Evolutionary conservation across 35 echinoderm and acorn worm genomes (phyloP).

Genomic region (Diadema setosum): DNA sequence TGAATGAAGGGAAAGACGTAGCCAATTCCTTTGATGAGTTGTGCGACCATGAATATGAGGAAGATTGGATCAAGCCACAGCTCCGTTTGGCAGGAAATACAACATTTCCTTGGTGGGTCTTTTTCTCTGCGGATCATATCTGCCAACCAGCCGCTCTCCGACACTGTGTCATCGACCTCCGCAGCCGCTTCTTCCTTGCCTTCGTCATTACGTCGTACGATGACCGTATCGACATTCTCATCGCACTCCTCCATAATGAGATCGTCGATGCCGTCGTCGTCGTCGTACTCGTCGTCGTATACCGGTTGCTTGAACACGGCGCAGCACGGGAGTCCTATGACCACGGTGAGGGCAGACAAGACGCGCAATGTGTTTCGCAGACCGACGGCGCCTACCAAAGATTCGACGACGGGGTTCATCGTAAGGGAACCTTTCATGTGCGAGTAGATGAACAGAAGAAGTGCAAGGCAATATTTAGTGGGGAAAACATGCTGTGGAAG

Average conservation of each 20-base stretch:
- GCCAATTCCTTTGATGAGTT: constrained; percentile 85
- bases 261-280: constrained; percentile 29
- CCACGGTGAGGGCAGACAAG: constrained; percentile 36
- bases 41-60: constrained; percentile 63
- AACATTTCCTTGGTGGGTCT: neutral
- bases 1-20: constrained; percentile 98
- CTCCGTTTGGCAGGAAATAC: constrained; percentile 3
- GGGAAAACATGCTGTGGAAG: no score
- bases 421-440: constrained; percentile 93
- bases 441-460: constrained; percentile 8
- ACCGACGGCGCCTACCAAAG: constrained; percentile 52
- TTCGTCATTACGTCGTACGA: neutral
- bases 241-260: neutral
- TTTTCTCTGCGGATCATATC: constrained; percentile 76
- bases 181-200: neutral
- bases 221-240: neutral
- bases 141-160: constrained; percentile 58
- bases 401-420: constrained; percentile 94
- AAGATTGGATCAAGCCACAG: constrained; percentile 80
- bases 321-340: constrained; percentile 82
- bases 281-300: neutral
- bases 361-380: constrained; percentile 56
- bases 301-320: constrained; percentile 68
- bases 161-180: neutral
- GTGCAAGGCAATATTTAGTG: no score